Evolutionary conservation across 2,797 vertebrate genomes (phyloP), one percentile per base, ranked within the genome.

Genomic region (Sebastes matsubarae): DNA sequence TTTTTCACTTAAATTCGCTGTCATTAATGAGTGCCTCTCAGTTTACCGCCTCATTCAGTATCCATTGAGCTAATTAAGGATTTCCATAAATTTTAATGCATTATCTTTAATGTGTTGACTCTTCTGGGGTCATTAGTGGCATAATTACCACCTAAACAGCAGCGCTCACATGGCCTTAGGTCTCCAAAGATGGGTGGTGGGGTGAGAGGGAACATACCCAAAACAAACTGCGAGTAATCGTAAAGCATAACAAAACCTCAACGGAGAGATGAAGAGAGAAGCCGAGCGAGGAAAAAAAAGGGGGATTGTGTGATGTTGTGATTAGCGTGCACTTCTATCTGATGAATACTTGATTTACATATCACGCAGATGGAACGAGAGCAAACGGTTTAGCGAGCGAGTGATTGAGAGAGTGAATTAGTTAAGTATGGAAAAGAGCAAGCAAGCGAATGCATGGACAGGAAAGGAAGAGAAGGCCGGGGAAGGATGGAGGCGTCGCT

Each of bases 11-110:
- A 73, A 81, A 87, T 79, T 81, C 75, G 27, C 75, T 69, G 75
- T 87, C 89, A 88, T 90, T 90, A 90, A 86, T 65, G 79, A 92
- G 87, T 66, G 72, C 75, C 72, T 90, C 86, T 91, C 87, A 85
- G 88, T 94, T 94, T 85, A 86, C 80, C 77, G 77, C 80, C 75
- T 87, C 90, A 91, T 94, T 93, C 92, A 85, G 86, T 87, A 87
- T 88, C 84, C 81, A 88, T 91, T 90, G 80, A 87, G 90, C 91
- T 94, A 94, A 95, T 95, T 92, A 93, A 87, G 89, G 93, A 94
- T 94, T 96, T 96, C 88, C 93, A 94, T 95, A 93, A 88, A 95
- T 95, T 94, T 93, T 83, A 92, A 95, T 94, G 86, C 77, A 92
- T 95, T 94, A 94, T 91, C 87, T 91, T 90, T 93, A 93, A 93